Evolutionary conservation across 1,140 invertebrate genomes (phyloP).

Genomic region (Steinernema feltiae): DNA sequence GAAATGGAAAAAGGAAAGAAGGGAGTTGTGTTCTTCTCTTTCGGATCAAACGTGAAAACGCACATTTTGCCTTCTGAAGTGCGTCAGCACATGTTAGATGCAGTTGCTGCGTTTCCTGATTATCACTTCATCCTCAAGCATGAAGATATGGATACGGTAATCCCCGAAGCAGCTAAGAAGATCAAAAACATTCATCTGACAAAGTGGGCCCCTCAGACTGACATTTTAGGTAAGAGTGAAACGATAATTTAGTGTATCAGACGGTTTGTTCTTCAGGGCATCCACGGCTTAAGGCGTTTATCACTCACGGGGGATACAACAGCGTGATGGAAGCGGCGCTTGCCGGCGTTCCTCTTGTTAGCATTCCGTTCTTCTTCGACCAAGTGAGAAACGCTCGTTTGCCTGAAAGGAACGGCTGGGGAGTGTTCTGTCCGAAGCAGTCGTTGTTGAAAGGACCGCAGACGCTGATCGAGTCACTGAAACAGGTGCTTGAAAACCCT

Average conservation of each 20-base stretch:
- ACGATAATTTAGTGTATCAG: background rate
- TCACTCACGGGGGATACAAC: constrained; percentile 41
- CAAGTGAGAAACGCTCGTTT: constrained; percentile 25
- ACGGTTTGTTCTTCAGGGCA: constrained; percentile 18
- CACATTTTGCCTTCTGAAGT: background rate
- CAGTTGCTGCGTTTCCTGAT: background rate
- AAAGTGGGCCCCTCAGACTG: background rate
- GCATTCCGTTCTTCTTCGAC: constrained; percentile 32
- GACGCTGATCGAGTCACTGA: background rate
- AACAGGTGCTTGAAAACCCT: constrained; percentile 4
- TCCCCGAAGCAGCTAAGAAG: background rate
- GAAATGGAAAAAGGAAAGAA: constrained; percentile 9
- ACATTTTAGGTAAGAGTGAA: background rate
- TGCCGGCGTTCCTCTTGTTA: constrained; percentile 37
- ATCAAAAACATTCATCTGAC: background rate
- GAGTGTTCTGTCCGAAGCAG: background rate
- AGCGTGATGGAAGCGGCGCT: constrained; percentile 30
- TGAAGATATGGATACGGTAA: background rate
- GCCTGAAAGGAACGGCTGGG: constrained; percentile 23
- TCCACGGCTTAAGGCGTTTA: constrained; percentile 30
- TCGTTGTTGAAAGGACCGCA: constrained; percentile 18
- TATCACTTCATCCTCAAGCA: background rate
- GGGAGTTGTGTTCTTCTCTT: constrained; percentile 17
- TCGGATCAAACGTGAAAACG: constrained; percentile 16
- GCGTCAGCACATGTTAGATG: background rate